Percentiles rank a stretch among this genome's conserved stretches.
phyloP scores from a whole-genome alignment of 2,888 invertebrate genomes.

The Stictocephala bisonia region DNA sequence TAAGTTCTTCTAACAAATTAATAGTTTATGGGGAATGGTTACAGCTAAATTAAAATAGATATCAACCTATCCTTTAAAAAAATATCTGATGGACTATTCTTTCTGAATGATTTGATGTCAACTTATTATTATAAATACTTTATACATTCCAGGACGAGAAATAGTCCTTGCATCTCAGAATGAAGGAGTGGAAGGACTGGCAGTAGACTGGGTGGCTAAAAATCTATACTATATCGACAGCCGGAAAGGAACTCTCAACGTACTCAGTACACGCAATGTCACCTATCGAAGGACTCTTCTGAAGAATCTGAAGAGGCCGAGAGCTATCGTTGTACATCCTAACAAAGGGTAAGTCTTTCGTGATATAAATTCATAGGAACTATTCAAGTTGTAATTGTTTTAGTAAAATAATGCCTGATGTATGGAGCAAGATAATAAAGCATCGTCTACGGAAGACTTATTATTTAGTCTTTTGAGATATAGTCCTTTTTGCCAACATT shows the following conservation, averaged over 20 bases:
- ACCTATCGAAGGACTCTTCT: constrained; percentile 85
- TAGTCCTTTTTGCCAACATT: too few relatives aligned
- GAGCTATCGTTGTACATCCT: constrained; percentile 97
- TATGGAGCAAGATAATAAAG: too few relatives aligned
- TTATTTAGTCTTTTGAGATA: too few relatives aligned
- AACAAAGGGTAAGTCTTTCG: constrained; percentile 78
- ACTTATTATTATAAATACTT: constrained; percentile 18
- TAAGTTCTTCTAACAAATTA: too few relatives aligned
- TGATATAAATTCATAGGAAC: too few relatives aligned
- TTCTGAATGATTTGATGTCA: neutral
- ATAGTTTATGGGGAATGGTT: too few relatives aligned
- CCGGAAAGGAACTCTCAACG: constrained; percentile 93
- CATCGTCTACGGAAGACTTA: too few relatives aligned
- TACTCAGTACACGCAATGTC: constrained; percentile 87
- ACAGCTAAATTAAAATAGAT: too few relatives aligned
- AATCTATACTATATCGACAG: constrained; percentile 97
- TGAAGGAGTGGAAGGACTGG: constrained; percentile 95
- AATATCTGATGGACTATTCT: too few relatives aligned
- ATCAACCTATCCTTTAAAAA: too few relatives aligned
- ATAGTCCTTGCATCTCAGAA: constrained; percentile 96
- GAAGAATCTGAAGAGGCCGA: constrained; percentile 89
- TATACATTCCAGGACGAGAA: constrained; percentile 70
- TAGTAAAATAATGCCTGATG: too few relatives aligned
- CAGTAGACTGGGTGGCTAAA: constrained; percentile 96
- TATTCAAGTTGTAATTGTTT: too few relatives aligned